These are phyloP conservation scores for Anticlea derivata DNA, from an alignment of 2,888 invertebrate species.

Conservation along the genomic window DNA sequence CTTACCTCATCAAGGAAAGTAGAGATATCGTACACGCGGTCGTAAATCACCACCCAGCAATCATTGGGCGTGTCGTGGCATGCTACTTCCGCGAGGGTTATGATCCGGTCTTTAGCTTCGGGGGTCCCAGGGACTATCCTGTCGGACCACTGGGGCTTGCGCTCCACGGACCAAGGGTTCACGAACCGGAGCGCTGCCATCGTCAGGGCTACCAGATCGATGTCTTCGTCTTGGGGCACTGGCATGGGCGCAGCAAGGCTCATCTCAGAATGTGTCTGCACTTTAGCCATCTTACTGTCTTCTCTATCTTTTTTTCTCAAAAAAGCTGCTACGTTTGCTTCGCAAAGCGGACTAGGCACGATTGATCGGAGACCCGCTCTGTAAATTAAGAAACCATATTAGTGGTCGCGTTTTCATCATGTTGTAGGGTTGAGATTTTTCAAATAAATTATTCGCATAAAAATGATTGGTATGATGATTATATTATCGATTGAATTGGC, in stretches of 20 bases:
- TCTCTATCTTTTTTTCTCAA: slow-evolving; percentile 21
- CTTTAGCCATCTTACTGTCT: slow-evolving; percentile 63
- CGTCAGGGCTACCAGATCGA: slow-evolving; percentile 72
- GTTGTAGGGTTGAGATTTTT: slow-evolving; percentile 40
- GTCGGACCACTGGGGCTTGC: slow-evolving; percentile 53
- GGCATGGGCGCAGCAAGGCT: slow-evolving; percentile 60
- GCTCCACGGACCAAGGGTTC: slow-evolving; percentile 68
- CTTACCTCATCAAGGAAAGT: slow-evolving; percentile 88
- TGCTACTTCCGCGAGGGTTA: slow-evolving; percentile 89
- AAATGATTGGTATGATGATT: too few relatives aligned
- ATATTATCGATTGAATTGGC: not conserved
- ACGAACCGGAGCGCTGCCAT: slow-evolving; percentile 78
- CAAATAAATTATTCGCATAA: too few relatives aligned
- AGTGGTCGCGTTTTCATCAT: slow-evolving; percentile 48
- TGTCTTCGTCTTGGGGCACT: slow-evolving; percentile 60
- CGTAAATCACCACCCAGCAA: slow-evolving; percentile 95
- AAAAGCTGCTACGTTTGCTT: slow-evolving; percentile 40
- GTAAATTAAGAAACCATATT: slow-evolving; percentile 69
- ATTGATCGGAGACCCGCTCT: slow-evolving; percentile 56
- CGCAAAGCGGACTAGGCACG: slow-evolving; percentile 45
- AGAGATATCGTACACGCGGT: slow-evolving; percentile 93
- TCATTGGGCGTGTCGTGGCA: slow-evolving; percentile 88
- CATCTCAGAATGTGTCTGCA: slow-evolving; percentile 65
- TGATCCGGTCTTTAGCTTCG: slow-evolving; percentile 73
- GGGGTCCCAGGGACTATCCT: slow-evolving; percentile 58